Evolutionary conservation across 2,113 vertebrate genomes (phyloP).

Genomic region (Polyodon spathula): DNA sequence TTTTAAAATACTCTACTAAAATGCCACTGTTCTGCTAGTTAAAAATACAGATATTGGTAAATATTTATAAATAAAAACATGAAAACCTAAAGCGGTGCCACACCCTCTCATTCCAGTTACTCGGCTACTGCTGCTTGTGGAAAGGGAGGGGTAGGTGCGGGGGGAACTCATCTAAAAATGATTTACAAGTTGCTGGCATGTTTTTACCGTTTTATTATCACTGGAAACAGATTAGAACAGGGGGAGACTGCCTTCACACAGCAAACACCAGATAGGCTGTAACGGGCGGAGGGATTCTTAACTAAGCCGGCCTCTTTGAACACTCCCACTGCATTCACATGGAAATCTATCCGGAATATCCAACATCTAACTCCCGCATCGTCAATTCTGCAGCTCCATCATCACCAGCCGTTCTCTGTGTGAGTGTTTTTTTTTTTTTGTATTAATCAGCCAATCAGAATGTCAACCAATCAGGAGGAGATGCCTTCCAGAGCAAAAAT

Average conservation of each 20-base stretch:
- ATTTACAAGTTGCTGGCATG: conserved; percentile 30
- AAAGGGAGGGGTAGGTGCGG: not conserved
- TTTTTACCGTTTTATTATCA: conserved; percentile 29
- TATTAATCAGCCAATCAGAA: conserved; percentile 23
- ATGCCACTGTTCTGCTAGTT: too few species aligned
- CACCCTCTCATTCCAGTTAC: too few species aligned
- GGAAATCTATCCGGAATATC: conserved; percentile 49
- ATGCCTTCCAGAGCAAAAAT: conserved; percentile 68
- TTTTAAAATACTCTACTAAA: too few species aligned
- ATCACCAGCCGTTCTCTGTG: conserved; percentile 17
- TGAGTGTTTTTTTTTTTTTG: conserved; percentile 9
- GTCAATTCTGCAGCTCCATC: conserved; percentile 42
- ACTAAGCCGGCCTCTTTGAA: too few species aligned
- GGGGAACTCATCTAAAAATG: conserved; percentile 8
- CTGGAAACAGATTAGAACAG: conserved; percentile 34
- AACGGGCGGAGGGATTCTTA: too few species aligned
- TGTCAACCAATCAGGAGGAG: conserved; percentile 68
- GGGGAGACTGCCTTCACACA: conserved; percentile 41
- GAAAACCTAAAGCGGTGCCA: too few species aligned
- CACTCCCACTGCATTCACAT: conserved; percentile 57
- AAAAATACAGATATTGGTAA: too few species aligned
- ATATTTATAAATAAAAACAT: too few species aligned
- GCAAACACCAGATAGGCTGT: too few species aligned
- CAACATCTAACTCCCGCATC: conserved; percentile 35
- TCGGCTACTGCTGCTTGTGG: too few species aligned